Base-by-base conservation (phyloP, 2,888 invertebrate species). In the Netelia fuscicornis region DNA sequence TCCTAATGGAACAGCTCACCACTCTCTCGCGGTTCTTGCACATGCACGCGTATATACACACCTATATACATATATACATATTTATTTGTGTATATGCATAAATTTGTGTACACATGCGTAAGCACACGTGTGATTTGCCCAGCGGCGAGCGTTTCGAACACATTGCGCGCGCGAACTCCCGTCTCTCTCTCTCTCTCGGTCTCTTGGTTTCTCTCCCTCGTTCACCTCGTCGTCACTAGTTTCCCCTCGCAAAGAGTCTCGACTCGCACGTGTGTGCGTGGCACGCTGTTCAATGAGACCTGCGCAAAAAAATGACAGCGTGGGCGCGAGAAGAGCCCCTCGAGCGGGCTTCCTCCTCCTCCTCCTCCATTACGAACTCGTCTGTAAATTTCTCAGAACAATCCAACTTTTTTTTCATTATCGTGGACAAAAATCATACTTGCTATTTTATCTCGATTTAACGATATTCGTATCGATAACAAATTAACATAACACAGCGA, bases 1-100 rank as follows among this genome's bases (percentile, higher is more conserved):
- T 88, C 87, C 88, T 88, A 88, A 87, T 87, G 86, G 86, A 30
- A 23, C 60, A 37, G 72, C 25, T 37, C 30, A 65, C 44, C 83
- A 48, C 72, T 80, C 83, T 80, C 83, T 83, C 79, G 64, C 75
- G 0, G 75, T 62, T 71, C 78, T 75, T 65, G 48, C 60, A 75
- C 56, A 77, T 58, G 11, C 64, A 78, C 48, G 52, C 64, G 13
- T 48, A 10, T 48, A 48, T 48, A 48, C 11, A 48, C 11, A 48
- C 11, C 11, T 48, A 48, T 48, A 10, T 48, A 48, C 3, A 48
- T 8, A 48, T 10, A 48, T 10, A 48, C 3, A 13, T 48, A 48
- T 48, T 5, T 48, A 48, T 48, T 5, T 0, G 0, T 48, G 3
- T 5, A 48, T 10, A 48, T 48, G 11, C 11, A 48, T 48, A 13